A percentile compares a stretch with the other conserved stretches of the same genome.
Evolutionary conservation across 2,888 invertebrate genomes (phyloP).

Genomic region (Mythimna pallens): DNA sequence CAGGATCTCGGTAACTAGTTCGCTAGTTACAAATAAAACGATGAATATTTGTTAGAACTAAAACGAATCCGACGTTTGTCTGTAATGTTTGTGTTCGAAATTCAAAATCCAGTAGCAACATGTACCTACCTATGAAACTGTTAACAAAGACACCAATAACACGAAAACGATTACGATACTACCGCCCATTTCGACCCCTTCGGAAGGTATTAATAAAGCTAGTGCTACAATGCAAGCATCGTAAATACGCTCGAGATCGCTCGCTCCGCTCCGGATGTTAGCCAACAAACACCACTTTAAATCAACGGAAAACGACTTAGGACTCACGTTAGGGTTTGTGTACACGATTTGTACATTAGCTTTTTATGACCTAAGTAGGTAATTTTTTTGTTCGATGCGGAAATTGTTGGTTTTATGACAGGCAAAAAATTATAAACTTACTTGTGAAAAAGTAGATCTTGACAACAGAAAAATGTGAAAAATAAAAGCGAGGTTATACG

Average conservation of each 20-base stretch:
- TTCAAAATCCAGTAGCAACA: not conserved
- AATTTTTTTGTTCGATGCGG: not conserved
- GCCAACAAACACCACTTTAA: conserved; percentile 81
- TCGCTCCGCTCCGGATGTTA: conserved; percentile 80
- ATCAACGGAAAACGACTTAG: conserved; percentile 78
- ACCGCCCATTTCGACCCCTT: conserved; percentile 22
- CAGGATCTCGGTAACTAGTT: too few relatives aligned
- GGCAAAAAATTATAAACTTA: not conserved
- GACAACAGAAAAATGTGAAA: too few relatives aligned
- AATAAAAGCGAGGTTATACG: too few relatives aligned
- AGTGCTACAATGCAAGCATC: conserved; percentile 74
- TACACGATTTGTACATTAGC: conserved; percentile 52
- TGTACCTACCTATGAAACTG: not conserved
- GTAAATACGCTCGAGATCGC: conserved; percentile 70
- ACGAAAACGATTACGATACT: conserved; percentile 24
- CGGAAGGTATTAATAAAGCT: conserved; percentile 58
- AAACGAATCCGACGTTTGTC: not conserved
- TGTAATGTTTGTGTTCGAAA: not conserved
- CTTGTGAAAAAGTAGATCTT: not conserved
- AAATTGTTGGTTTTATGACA: not conserved
- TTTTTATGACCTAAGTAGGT: conserved; percentile 17
- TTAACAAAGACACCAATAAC: conserved; percentile 16
- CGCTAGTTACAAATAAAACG: not conserved
- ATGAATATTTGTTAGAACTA: not conserved
- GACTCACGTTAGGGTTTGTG: conserved; percentile 64